Evolutionary conservation across 1,140 invertebrate genomes (phyloP).

Genomic region (Epicauta chinensis): DNA sequence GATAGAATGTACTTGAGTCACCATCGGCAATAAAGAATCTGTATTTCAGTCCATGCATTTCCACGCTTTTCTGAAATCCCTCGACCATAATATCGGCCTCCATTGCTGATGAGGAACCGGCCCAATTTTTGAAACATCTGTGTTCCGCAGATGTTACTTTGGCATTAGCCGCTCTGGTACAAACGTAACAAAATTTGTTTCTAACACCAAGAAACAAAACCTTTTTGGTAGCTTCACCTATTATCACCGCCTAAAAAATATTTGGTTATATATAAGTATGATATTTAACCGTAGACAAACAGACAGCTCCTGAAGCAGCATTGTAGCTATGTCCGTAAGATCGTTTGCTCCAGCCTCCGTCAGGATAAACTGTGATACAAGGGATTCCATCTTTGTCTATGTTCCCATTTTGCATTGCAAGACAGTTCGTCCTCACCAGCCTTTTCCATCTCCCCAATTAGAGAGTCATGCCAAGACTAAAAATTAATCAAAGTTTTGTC

Average conservation of each 20-base stretch:
- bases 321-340: slow-evolving; percentile 1
- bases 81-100: slow-evolving; percentile 32
- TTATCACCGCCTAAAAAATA: too few relatives aligned
- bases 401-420: slow-evolving; percentile 27
- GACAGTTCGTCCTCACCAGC: slow-evolving; percentile 31
- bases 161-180: slow-evolving; percentile 3
- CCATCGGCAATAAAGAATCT: slow-evolving; percentile 1
- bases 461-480: too few relatives aligned
- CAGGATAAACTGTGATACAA: slow-evolving; percentile 15
- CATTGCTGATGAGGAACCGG: slow-evolving; percentile 29
- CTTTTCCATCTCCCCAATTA: too few relatives aligned
- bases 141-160: slow-evolving; percentile 17
- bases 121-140: slow-evolving; percentile 37
- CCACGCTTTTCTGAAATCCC: slow-evolving; percentile 28
- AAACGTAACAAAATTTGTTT: slow-evolving; percentile 16
- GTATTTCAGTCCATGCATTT: slow-evolving; percentile 27
- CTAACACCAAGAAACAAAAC: slow-evolving; percentile 9
- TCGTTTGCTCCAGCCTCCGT: slow-evolving; percentile 17
- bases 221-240: slow-evolving; percentile 12
- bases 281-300: too few relatives aligned
- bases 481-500: too few relatives aligned
- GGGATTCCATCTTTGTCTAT: slow-evolving; percentile 24
- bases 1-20: too few relatives aligned
- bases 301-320: not conserved
- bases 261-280: too few relatives aligned